Base-by-base conservation (phyloP, 1,140 invertebrate genomes). In the Coptotermes formosanus region DNA sequence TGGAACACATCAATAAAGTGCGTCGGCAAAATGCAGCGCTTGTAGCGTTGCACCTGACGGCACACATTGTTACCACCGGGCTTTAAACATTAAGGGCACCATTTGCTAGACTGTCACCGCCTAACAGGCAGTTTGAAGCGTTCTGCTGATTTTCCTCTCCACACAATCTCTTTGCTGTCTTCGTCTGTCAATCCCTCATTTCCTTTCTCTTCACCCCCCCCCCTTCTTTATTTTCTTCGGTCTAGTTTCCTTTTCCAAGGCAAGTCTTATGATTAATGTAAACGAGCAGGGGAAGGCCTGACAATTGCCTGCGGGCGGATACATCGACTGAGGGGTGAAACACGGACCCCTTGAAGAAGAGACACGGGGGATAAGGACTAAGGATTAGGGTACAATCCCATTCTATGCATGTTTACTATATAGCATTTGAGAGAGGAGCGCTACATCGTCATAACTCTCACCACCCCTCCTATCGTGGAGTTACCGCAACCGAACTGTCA, bases 361-460 rank as follows among this genome's bases (percentile, higher is more conserved):
- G 64, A 25, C n/a, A 75, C n/a, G n/a, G n/a, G 64, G 64, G n/a
- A 75, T 75, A n/a, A 75, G 64, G 64, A 30, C 64, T 30, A 75
- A n/a, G 64, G 19, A 75, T 75, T 75, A 75, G 64, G 64, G 64
- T 2, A 75, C 64, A 75, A 75, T 75, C 64, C 64, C 64, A 75
- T 75, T 75, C 64, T 75, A 75, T 75, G 64, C 64, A 75, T 75
- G 64, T 75, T 75, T 75, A 75, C 64, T 75, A 75, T 75, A 75
- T 30, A 75, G 64, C 64, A n/a, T 75, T 25, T 75, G 25, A 75
- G 64, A 75, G 25, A 30, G 64, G 25, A 75, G 25, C 8, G 25
- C 64, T n/a, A 30, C 64, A 75, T 9, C 64, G 16, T n/a, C 64
- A 75, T 75, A 75, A 75, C n/a, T 75, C 64, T 75, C 25, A 30